These are phyloP conservation scores for Pegoplata infirma DNA, from an alignment of 2,888 invertebrate species.

Conservation along the genomic window DNA sequence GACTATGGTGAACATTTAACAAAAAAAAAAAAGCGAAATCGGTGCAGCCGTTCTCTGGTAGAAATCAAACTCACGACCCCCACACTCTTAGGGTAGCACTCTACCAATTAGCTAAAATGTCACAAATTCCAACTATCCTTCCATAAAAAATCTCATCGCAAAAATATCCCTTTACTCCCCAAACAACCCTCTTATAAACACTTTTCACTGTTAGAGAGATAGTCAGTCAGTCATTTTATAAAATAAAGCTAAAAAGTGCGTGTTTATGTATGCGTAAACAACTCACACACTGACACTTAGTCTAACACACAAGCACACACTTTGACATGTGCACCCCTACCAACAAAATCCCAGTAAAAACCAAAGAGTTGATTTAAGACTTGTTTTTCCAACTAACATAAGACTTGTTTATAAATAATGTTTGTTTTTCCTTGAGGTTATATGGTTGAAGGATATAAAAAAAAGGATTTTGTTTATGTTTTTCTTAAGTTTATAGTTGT, in stretches of 20 bases:
- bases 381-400: constrained; percentile 31
- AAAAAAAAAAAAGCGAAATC: no score
- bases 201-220: neutral
- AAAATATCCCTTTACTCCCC: no score
- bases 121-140: no score
- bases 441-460: constrained; percentile 7
- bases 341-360: neutral
- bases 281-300: constrained; percentile 39
- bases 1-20: no score
- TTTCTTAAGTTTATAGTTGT: constrained; percentile 40
- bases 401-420: constrained; percentile 31
- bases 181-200: neutral
- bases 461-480: constrained; percentile 34
- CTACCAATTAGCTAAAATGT: no score
- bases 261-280: constrained; percentile 44
- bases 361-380: constrained; percentile 1
- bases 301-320: neutral
- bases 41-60: no score
- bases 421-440: constrained; percentile 38
- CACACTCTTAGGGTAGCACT: no score
- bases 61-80: no score
- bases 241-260: constrained; percentile 25
- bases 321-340: neutral
- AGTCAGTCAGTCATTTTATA: neutral
- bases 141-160: no score